Evolutionary conservation across 2,113 vertebrate genomes (phyloP).

Genomic region (Hemicordylus capensis): DNA sequence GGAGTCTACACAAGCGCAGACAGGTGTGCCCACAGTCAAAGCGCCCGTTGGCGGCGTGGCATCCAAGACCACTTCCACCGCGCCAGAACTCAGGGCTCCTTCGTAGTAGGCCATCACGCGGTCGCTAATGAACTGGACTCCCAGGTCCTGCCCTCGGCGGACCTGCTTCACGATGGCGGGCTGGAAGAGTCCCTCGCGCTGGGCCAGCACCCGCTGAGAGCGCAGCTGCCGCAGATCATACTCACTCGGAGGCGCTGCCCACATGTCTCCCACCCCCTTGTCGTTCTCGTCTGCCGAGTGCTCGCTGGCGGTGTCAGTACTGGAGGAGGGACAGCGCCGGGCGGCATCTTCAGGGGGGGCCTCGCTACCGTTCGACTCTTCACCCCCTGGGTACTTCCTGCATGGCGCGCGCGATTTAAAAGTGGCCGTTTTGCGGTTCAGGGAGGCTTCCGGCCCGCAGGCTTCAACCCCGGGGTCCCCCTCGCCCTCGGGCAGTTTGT

Average conservation of each 20-base stretch:
- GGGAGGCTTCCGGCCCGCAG: constrained; percentile 71
- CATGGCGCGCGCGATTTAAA: constrained; percentile 90
- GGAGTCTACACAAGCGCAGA: constrained; percentile 84
- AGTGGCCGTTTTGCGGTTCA: constrained; percentile 89
- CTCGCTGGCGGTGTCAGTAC: constrained; percentile 90
- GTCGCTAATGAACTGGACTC: constrained; percentile 83
- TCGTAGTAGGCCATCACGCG: constrained; percentile 78
- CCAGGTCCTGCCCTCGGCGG: constrained; percentile 78
- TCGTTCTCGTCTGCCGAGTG: constrained; percentile 84
- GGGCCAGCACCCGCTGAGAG: constrained; percentile 86
- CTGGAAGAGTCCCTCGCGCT: constrained; percentile 78
- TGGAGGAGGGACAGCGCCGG: constrained; percentile 81
- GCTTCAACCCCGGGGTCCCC: constrained; percentile 52
- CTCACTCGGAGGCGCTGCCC: constrained; percentile 31
- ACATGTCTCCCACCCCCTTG: constrained; percentile 55
- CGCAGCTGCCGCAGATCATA: constrained; percentile 80
- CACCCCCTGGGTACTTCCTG: constrained; percentile 88
- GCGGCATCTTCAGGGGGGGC: constrained; percentile 46
- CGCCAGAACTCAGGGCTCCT: constrained; percentile 47
- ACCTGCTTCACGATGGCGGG: constrained; percentile 84
- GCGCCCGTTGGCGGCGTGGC: constrained; percentile 78
- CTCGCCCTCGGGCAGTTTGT: background rate
- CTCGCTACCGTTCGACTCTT: constrained; percentile 51
- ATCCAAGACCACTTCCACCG: constrained; percentile 83
- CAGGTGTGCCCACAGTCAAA: constrained; percentile 78